Conservation (phyloP, 1,140 invertebrate genomes). For the Micrasema longulum region DNA sequence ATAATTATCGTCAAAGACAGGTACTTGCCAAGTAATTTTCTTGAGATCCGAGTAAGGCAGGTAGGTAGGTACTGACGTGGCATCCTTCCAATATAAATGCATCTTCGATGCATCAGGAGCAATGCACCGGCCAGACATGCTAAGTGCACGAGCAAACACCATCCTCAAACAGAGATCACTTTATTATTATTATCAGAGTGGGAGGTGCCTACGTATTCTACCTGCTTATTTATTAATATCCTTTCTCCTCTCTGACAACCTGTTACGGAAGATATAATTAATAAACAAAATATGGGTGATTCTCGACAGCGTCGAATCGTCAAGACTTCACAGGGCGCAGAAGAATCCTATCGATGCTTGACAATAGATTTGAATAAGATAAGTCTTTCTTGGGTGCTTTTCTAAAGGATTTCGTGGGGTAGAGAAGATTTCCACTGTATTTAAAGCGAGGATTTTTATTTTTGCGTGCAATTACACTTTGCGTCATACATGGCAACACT, state of each 20-base stretch:
- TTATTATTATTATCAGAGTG: slow-evolving; percentile 8
- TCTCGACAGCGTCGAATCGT: slow-evolving; percentile 1
- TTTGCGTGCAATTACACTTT: no score
- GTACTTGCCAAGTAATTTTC: no score
- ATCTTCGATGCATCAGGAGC: slow-evolving; percentile 22
- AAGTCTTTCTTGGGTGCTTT: no score
- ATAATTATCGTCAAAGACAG: no score
- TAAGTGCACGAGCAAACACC: slow-evolving; percentile 49
- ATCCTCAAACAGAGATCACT: slow-evolving; percentile 27
- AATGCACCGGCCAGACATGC: slow-evolving; percentile 49
- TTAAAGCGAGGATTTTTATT: no score
- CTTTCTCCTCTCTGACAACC: no score
- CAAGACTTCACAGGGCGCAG: background rate
- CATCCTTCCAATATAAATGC: slow-evolving; percentile 1
- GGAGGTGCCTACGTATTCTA: background rate
- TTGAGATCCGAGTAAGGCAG: background rate
- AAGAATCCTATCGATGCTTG: no score
- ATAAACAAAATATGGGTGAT: slow-evolving; percentile 33
- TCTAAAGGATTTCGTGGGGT: no score
- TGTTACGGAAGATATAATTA: slow-evolving; percentile 17
- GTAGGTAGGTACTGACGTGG: background rate
- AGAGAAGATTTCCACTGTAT: no score
- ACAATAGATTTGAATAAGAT: no score
- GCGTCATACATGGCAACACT: no score
- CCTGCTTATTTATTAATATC: background rate